Evolutionary conservation across 2,113 vertebrate species (phyloP), one percentile per base, ranked within the genome.

Genomic region (Pontoporia blainvillei): DNA sequence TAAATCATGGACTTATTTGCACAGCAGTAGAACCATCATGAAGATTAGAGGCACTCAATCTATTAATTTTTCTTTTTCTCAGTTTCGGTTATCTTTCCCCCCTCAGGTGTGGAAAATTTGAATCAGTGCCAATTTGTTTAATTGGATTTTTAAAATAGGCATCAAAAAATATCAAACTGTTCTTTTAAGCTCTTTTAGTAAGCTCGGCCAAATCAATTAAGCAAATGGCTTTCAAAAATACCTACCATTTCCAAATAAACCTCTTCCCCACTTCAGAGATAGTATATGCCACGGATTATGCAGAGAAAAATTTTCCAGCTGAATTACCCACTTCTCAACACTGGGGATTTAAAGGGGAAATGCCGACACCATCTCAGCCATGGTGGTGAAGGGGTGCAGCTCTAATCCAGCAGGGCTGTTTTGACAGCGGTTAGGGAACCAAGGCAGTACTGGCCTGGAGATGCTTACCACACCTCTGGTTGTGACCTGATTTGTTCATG

Each of bases 241-340:
- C 39, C n/a, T 92, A 54, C 92, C 46, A 59, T 66, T 41, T 95
- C 91, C 46, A 83, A 61, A 81, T 83, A 95, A 94, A 86, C 17
- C 8, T 71, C 34, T 67, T 95, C 20, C 49, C 10, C 54, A 21
- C 61, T 75, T 83, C 78, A 79, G 69, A 90, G 82, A 36, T 29
- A 61, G 23, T 36, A 11, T 89, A 95, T 82, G 96, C 46, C 81
- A 92, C 86, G 57, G 93, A 97, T 97, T 94, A 88, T 49, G 15
- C 17, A 90, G 89, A 96, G 46, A 31, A 87, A 1, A 96, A 88
- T 96, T 96, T 98, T 91, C 29, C 14, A 73, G 41, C 31, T 89
- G 85, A 94, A 92, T 97, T 86, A 94, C 86, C 95, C 96, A 96
- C 88, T 87, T 96, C 94, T 96, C 82, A 97, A 85, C 97, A 95